Conservation (phyloP, 2,113 vertebrate genomes). For the Rhinolophus sinicus region DNA sequence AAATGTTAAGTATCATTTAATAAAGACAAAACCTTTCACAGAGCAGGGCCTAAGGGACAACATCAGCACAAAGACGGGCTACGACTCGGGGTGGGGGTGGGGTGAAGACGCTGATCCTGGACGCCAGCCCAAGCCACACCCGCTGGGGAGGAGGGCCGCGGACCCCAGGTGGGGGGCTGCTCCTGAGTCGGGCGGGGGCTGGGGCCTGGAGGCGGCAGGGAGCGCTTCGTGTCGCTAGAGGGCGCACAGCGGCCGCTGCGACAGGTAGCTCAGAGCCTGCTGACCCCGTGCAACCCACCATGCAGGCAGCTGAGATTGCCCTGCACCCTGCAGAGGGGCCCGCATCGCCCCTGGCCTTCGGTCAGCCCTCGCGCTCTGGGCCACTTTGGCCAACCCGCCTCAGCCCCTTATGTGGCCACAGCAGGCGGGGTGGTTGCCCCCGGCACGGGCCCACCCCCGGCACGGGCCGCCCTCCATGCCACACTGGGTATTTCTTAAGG, state of each 20-base stretch:
- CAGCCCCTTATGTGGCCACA: background rate
- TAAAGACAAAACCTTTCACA: background rate
- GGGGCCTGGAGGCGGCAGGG: background rate
- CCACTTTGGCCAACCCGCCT: too few species aligned
- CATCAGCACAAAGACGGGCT: accelerated
- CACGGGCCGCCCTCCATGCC: background rate
- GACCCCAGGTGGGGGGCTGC: too few species aligned
- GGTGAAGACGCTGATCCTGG: background rate
- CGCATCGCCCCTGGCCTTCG: background rate
- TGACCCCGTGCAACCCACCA: accelerated
- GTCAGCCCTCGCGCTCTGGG: background rate
- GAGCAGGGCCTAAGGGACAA: too few species aligned
- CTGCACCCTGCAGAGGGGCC: background rate
- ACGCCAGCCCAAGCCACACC: background rate
- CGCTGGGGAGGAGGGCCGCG: too few species aligned
- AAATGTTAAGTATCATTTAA: background rate
- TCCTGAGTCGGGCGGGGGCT: background rate
- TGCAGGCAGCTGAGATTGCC: accelerated
- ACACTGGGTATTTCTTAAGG: background rate
- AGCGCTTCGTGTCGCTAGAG: background rate
- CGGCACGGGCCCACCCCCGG: accelerated
- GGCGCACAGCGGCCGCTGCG: background rate
- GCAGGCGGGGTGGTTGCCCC: background rate
- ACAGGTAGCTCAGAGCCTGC: background rate
- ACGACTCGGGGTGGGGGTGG: accelerated